Percentiles rank a stretch among this genome's conserved stretches.
phyloP scores from a whole-genome alignment of 2,888 invertebrate species.

The Ommatoiulus sabulosus region DNA sequence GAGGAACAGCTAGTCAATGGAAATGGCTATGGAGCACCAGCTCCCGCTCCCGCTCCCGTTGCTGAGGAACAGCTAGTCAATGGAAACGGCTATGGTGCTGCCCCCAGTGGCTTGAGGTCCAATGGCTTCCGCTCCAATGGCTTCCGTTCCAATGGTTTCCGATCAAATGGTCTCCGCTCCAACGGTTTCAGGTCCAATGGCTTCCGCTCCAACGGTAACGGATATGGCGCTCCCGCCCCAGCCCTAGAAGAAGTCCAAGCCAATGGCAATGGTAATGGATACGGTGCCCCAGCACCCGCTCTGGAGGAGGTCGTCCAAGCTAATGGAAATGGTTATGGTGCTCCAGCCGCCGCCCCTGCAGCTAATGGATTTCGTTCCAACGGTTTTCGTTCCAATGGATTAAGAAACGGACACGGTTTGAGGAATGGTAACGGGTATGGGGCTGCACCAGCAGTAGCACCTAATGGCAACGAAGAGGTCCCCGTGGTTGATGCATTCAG shows the following conservation, averaged over 20 bases:
- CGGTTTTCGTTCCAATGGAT: not conserved
- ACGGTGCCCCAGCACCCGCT: constrained; percentile 53
- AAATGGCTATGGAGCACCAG: constrained; percentile 49
- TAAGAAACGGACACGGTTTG: constrained; percentile 12
- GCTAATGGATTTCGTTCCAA: constrained; percentile 50
- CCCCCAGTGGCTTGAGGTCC: not conserved
- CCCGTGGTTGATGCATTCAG: constrained; percentile 3
- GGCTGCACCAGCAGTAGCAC: not conserved
- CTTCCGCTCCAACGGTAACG: constrained; percentile 50
- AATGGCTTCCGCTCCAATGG: constrained; percentile 30
- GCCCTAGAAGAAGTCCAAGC: not conserved
- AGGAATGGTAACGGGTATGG: constrained; percentile 53
- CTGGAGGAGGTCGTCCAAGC: not conserved
- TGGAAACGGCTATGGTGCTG: constrained; percentile 51
- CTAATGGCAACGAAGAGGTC: constrained; percentile 5
- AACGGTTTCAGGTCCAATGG: constrained; percentile 18
- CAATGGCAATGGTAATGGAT: constrained; percentile 50
- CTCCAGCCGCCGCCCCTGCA: not conserved
- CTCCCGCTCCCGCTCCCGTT: constrained; percentile 9
- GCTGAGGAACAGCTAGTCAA: not conserved
- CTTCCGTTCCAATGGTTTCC: constrained; percentile 14
- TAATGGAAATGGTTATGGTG: constrained; percentile 54
- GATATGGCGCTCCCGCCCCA: constrained; percentile 33
- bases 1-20: not conserved
- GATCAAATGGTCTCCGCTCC: constrained; percentile 26